Percentiles rank a stretch among this genome's conserved stretches.
These are phyloP conservation scores for Oncorhynchus clarkii DNA, from an alignment of 2,113 vertebrate species.

Conservation along the genomic window DNA sequence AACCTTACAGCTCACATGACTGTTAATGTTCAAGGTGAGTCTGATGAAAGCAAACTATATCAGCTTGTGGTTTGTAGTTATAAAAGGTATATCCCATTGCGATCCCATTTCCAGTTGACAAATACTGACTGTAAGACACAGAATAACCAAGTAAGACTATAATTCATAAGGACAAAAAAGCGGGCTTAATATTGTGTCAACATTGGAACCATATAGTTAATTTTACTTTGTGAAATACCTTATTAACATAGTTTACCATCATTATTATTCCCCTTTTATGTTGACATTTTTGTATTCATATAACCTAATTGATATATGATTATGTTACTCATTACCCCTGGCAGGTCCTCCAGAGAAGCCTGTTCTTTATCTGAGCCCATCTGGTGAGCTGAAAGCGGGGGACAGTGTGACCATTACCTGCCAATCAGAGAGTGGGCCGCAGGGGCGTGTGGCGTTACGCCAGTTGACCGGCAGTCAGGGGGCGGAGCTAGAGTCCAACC, in stretches of 20 bases:
- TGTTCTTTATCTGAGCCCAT: conserved; percentile 49
- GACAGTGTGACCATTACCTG: conserved; percentile 58
- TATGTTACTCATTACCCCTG: background rate
- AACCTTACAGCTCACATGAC: background rate
- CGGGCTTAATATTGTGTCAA: no score
- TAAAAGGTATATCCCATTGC: background rate
- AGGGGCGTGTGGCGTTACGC: conserved; percentile 40
- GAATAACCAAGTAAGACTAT: no score
- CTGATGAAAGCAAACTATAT: background rate
- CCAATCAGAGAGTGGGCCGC: conserved; percentile 21
- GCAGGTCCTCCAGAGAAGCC: conserved; percentile 57
- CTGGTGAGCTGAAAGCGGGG: conserved; percentile 50
- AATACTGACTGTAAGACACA: no score
- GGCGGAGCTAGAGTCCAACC: conserved; percentile 21
- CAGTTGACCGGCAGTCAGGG: conserved; percentile 36
- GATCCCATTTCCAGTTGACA: background rate
- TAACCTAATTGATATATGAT: background rate
- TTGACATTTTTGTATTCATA: background rate
- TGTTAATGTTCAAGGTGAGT: conserved; percentile 35
- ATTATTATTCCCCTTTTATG: background rate
- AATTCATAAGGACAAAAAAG: no score
- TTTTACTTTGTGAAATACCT: no score
- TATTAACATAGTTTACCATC: no score
- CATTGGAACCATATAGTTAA: no score
- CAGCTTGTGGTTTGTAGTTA: background rate